Evolutionary conservation across 2,113 vertebrate genomes (phyloP), one percentile per base, ranked within the genome.

Genomic region (Marmota monax): DNA sequence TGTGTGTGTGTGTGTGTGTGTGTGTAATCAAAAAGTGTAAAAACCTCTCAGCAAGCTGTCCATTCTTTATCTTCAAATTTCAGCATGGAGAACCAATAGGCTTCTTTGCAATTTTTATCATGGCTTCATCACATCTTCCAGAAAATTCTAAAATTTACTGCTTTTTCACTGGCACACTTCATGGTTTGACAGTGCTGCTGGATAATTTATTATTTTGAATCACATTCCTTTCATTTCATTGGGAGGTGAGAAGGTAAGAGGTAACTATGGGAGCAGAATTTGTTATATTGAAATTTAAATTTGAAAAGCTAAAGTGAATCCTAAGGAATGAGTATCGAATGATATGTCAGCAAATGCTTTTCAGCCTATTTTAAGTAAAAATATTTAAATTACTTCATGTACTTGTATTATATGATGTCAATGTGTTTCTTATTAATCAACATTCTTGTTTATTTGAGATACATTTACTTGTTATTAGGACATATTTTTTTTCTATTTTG

Each of bases 301-400:
- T 95, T 97, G 92, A 45, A 96, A 92, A 90, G 12, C 25, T 63
- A 77, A 73, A 95, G 86, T 76, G n/a, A 39, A 72, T 23, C 7
- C n/a, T 84, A 88, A 78, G 5, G 3, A 88, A 94, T 20, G 22
- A 1, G 10, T 72, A 92, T 84, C 92, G 27, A 61, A 73, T 86
- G 39, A 88, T 32, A 67, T 82, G 87, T 83, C 67, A 51, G 22
- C 27, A 80, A 96, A 86, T 80, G 58, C 14, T 72, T 72, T 93
- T 87, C 56, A 79, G 42, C 20, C 39, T 88, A 85, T 95, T 97
- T 96, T 96, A 53, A 94, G 53, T 90, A 95, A 95, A 93, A 76
- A 88, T 18, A 67, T 95, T 95, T 77, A 84, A 87, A 86, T 93
- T 86, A 95, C 48, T 86, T 96, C 48, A 78, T 84, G 34, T 1